Evolutionary conservation across 2,113 vertebrate genomes (phyloP).

Genomic region (Engraulis encrasicolus): DNA sequence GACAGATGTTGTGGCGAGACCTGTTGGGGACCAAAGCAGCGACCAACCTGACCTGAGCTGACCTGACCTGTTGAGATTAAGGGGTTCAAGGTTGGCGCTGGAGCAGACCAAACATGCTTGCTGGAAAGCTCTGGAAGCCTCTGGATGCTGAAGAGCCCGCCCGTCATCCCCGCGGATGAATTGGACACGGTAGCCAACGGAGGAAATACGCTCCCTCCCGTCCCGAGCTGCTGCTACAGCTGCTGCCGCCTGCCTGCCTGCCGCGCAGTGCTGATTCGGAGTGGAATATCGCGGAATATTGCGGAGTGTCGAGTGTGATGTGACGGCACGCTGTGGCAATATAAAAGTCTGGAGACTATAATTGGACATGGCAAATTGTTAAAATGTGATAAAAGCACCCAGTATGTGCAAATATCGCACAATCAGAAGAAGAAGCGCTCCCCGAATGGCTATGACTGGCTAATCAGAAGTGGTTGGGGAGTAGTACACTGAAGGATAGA

Average conservation of each 20-base stretch:
- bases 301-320: too few species aligned
- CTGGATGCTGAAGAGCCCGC: constrained; percentile 2
- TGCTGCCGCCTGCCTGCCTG: too few species aligned
- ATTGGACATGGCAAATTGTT: not conserved
- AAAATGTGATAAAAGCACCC: not conserved
- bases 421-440: too few species aligned
- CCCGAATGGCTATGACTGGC: too few species aligned
- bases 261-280: not conserved
- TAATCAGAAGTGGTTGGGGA: too few species aligned
- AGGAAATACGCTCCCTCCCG: not conserved
- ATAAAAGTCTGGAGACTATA: not conserved
- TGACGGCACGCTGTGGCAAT: not conserved
- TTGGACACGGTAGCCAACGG: too few species aligned
- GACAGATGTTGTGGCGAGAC: not conserved
- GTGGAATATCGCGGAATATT: not conserved
- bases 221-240: too few species aligned
- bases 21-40: too few species aligned
- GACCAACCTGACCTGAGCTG: too few species aligned
- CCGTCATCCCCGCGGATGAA: too few species aligned
- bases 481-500: not conserved
- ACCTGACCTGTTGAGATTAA: too few species aligned
- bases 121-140: not conserved
- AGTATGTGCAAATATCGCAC: not conserved
- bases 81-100: not conserved
- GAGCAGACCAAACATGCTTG: constrained; percentile 3